Base-by-base conservation (phyloP, 35 echinoderm and acorn worm genomes). In the Ptychodera flava region DNA sequence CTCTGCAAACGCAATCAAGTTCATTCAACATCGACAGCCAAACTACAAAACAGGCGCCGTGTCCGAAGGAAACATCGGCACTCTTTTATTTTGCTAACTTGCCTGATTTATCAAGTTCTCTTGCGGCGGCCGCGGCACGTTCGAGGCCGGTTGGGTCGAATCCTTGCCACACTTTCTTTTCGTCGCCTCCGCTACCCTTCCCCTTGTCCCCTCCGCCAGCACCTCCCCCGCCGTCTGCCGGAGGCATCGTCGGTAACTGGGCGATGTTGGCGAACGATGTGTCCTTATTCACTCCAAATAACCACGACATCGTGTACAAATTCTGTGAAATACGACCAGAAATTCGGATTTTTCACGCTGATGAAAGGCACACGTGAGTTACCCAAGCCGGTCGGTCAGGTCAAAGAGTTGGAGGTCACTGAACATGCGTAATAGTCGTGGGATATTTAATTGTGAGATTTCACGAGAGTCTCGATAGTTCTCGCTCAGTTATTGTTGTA, bases 101-200 rank as follows among this genome's bases (percentile, higher is more conserved):
- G 94, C 95, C 87, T 53, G 95, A 98, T 88, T 76, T 94, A 38
- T 98, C 95, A 22, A 98, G 88, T 16, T 98, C 95, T 35, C 89
- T 91, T 29, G 95, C 95, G 80, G 92, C 95, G 78, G 89, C 81
- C 28, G 95, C 95, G 1, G 95, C 95, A 84, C 95, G 95, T 81
- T 98, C 95, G 14, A 94, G 85, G n/a, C 92, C 95, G 16, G 92
- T 90, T 28, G 92, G 95, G 45, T 94, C 92, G 36, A 98, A 98
- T 36, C 91, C 93, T 35, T 83, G 85, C 90, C 92, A 94, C 29
- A 37, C 85, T 87, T 88, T 91, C 85, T 89, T 92, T 31, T 81
- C 90, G 0, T 87, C 90, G n/a, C n/a, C n/a, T n/a, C n/a, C n/a
- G 30, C 85, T 84, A 29, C 87, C 89, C 80, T 82, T 80, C 45